These are phyloP conservation scores for Saccostrea echinata DNA, from an alignment of 1,140 invertebrate genomes.

Conservation along the genomic window DNA sequence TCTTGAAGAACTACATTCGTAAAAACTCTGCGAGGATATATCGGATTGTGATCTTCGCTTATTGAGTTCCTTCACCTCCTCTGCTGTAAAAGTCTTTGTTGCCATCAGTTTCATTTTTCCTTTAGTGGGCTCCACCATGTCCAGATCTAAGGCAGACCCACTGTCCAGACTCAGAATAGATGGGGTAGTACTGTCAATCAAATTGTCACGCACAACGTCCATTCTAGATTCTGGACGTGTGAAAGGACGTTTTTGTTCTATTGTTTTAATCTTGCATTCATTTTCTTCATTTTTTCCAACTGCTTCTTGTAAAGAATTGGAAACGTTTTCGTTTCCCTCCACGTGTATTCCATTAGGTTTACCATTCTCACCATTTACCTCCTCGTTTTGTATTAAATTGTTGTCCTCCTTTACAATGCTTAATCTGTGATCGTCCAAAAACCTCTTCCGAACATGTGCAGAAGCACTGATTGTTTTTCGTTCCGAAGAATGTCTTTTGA, in stretches of 20 bases:
- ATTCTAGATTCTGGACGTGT: constrained; percentile 16
- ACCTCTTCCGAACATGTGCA: not conserved
- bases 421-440: constrained; percentile 13
- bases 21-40: not conserved
- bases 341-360: not conserved
- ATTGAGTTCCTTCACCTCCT: constrained; percentile 22
- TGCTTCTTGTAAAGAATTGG: not conserved
- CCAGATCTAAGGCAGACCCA: not conserved
- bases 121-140: not conserved
- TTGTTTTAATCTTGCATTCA: not conserved
- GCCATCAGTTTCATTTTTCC: constrained; percentile 31
- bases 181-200: constrained; percentile 9
- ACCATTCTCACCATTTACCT: not conserved
- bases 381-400: not conserved
- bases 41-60: constrained; percentile 10
- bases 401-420: not conserved
- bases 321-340: not conserved
- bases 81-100: constrained; percentile 6
- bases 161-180: constrained; percentile 7
- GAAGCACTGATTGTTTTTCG: constrained; percentile 33
- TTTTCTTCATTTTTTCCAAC: not conserved
- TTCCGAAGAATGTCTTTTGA: not conserved
- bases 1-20: not conserved
- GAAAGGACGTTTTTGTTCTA: not conserved
- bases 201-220: constrained; percentile 11